Base-by-base conservation (phyloP, 2,113 vertebrate genomes). In the Spizaetus ornatus region DNA sequence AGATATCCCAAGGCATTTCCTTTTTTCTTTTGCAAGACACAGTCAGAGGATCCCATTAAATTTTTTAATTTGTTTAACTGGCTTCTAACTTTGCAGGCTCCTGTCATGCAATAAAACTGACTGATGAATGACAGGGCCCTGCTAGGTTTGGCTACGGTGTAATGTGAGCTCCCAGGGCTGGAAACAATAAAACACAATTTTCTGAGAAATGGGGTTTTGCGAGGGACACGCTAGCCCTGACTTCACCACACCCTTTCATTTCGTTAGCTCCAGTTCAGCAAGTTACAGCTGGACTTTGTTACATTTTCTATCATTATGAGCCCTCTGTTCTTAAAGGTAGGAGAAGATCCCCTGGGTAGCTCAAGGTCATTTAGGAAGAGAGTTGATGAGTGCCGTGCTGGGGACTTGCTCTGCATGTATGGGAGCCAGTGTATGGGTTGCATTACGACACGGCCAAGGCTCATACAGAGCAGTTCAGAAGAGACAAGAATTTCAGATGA, bases 141-240 rank as follows among this genome's bases (percentile, higher is more conserved):
- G 88, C 76, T 87, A 91, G 95, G 52, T 87, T 87, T 70, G 56
- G 48, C 53, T 52, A 61, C 40, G 47, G 56, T 70, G 82, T 91
- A 93, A 96, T 45, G 70, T 53, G 96, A 97, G 69, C 92, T 95
- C 42, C 45, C 71, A 88, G 78, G 71, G 43, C 85, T 96, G 97
- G 95, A 96, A 98, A 96, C 83, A 97, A 97, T 97, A 96, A 97
- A 97, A 40, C 36, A 90, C 43, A 85, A 90, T 96, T 95, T 98
- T 97, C 86, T 56, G 80, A 96, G 95, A 92, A 92, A 32, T 19
- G 11, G 43, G 86, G 62, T 80, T 95, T 93, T 92, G 65, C 55
- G 61, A 90, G 52, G 32, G 66, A 16, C 13, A 0, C 43, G 11
- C 81, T 62, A 43, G 73, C 77, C 45, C 78, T 80, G 66, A 27